Percentiles rank a stretch among this genome's conserved stretches.
Conservation (phyloP, 2,888 invertebrate genomes). For the Harpagoxenus sublaevis region DNA sequence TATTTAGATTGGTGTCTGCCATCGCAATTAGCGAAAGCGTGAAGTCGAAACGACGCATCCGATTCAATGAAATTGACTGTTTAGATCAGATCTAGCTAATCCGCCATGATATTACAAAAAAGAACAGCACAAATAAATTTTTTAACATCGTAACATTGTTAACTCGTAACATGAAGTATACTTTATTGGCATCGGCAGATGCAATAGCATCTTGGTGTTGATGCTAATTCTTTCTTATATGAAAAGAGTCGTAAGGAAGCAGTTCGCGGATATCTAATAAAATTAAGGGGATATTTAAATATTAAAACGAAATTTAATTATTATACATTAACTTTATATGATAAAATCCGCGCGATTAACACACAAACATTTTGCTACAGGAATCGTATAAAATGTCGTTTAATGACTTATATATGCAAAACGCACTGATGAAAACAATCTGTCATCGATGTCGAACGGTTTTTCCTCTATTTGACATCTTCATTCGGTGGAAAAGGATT, state of each 20-base stretch:
- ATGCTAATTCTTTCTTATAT: background rate
- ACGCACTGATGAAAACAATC: background rate
- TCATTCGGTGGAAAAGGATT: background rate
- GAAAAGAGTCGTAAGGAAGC: background rate
- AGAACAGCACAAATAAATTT: background rate
- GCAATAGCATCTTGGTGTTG: background rate
- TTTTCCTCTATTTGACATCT: background rate
- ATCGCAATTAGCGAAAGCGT: constrained; percentile 61
- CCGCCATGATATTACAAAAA: background rate
- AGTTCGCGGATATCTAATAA: background rate
- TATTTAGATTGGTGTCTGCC: constrained; percentile 68
- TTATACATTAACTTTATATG: background rate
- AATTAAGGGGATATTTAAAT: background rate
- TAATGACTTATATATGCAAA: background rate
- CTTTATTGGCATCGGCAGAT: background rate
- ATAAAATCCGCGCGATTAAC: background rate
- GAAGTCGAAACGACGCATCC: constrained; percentile 60
- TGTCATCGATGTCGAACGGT: background rate
- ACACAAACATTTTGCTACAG: background rate
- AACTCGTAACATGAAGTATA: background rate
- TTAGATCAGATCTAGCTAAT: background rate
- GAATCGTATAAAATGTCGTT: background rate
- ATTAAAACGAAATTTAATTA: constrained; percentile 7
- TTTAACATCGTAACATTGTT: background rate
- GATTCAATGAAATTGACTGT: constrained; percentile 53